These are phyloP conservation scores for Chondrosia reniformis DNA, from an alignment of 37 sponge, comb jelly and placozoan genomes.

Conservation along the genomic window DNA sequence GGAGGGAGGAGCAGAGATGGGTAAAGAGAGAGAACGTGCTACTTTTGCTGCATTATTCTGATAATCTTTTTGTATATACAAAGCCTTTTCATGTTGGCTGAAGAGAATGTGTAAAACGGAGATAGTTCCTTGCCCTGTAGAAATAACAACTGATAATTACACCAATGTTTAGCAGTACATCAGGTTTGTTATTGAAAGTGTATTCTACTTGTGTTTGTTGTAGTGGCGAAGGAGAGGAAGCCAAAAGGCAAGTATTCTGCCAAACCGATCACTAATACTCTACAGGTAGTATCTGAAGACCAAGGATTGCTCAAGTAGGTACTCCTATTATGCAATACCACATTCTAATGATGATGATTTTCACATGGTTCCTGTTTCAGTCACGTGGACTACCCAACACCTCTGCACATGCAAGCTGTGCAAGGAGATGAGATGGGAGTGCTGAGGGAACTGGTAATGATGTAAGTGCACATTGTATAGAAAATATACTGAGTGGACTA, in stretches of 20 bases:
- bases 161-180: too few species aligned
- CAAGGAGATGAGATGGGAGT: conserved; percentile 65
- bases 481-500: not conserved
- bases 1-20: too few species aligned
- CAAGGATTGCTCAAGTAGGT: not conserved
- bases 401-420: conserved; percentile 75
- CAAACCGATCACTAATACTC: not conserved
- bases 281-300: not conserved
- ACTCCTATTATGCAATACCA: not conserved
- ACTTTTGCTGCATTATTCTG: too few species aligned
- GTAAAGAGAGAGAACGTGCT: too few species aligned
- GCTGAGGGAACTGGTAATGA: conserved; percentile 63
- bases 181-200: too few species aligned
- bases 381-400: conserved; percentile 49
- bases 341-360: not conserved
- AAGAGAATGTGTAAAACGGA: too few species aligned
- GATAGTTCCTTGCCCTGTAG: too few species aligned
- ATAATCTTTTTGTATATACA: too few species aligned
- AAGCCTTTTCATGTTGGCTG: too few species aligned
- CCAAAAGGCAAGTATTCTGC: not conserved
- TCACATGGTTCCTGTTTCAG: too few species aligned
- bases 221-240: not conserved
- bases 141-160: too few species aligned
- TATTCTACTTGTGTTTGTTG: too few species aligned
- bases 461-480: conserved; percentile 24